Base-by-base conservation (phyloP, 2,113 vertebrate species). In the Xiphias gladius region DNA sequence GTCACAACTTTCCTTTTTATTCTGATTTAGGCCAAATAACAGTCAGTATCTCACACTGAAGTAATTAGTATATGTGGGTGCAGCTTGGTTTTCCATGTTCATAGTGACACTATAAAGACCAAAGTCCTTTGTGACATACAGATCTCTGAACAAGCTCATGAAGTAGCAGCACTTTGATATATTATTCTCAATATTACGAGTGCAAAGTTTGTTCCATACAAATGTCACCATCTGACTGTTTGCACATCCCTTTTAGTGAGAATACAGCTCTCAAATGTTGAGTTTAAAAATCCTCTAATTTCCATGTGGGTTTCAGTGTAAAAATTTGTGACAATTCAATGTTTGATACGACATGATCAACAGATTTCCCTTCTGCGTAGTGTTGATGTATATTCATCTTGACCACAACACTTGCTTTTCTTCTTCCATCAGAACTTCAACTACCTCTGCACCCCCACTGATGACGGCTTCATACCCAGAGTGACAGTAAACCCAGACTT, bases 361-460 rank as follows among this genome's bases (percentile, higher is more conserved):
- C 43, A 35, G 11, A 10, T 12, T 32, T 52, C 10, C 26, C 28
- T 14, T 48, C 2, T 46, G 11, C 22, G 13, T 58, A 20, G 17
- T 26, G n/a, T 37, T 68, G 2, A 77, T 65, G 26, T 30, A 1
- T 32, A 37, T 61, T 61, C 0, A 7, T 67, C 39, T 28, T 35
- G 0, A 0, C 43, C 26, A 48, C 0, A 17, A 39, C 37, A 5
- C 37, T 48, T 30, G 2, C 5, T 48, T 20, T 20, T 20, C 14
- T 61, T 58, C 79, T 20, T 35, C 72, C 32, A 37, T 54, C 86
- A 96, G 95, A 96, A 96, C 86, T 96, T 96, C 85, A 95, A 96
- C 88, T 96, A 96, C 92, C 94, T 96, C 26, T 96, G 95, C 87
- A 95, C 95, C 55, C 95, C 95, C 48, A 95, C 95, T 0, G 95